Base-by-base conservation (phyloP, 2,888 invertebrate genomes). In the Cantharis lateralis region DNA sequence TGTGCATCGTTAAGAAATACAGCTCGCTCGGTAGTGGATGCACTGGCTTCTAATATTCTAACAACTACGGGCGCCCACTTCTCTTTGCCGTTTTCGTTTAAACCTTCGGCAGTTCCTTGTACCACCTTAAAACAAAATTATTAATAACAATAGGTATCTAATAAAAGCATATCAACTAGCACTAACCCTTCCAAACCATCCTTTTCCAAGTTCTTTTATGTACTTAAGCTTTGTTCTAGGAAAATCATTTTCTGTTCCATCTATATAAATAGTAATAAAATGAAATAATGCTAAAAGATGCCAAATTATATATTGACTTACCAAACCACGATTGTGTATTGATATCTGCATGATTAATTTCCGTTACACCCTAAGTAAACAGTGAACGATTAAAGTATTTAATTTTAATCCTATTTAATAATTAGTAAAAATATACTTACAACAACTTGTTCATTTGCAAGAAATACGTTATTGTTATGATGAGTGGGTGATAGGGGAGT, bases 111-210 rank as follows among this genome's bases (percentile, higher is more conserved):
- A 84, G 94, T 93, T 9, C 95, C 95, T 88, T 95, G 94, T 4
- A 96, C 93, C 15, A 95, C 95, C 93, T 94, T 83, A 64, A 84
- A 82, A 62, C 71, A 74, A 75, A 48, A 64, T 16, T 71, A 18
- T 32, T 15, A 24, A 20, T 74, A 48, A 68, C 75, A 75, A 72
- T 32, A n/a, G n/a, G n/a, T n/a, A n/a, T n/a, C n/a, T n/a, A 77
- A 64, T 68, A 13, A 24, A 10, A 66, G 20, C 7, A 0, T 24
- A 66, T 20, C 11, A n/a, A 7, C 2, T n/a, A 48, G 81, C 24
- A 24, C 80, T 87, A 85, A 92, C 92, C 87, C 91, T 93, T 73
- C 96, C 96, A 88, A 96, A 96, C 95, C 96, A 96, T 63, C 96
- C 95, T 80, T 92, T 91, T 2, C 95, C 95, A 77, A 96, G 91